These are phyloP conservation scores for Kryptolebias ocellatus DNA, from an alignment of 2,797 vertebrate genomes.

Conservation along the genomic window DNA sequence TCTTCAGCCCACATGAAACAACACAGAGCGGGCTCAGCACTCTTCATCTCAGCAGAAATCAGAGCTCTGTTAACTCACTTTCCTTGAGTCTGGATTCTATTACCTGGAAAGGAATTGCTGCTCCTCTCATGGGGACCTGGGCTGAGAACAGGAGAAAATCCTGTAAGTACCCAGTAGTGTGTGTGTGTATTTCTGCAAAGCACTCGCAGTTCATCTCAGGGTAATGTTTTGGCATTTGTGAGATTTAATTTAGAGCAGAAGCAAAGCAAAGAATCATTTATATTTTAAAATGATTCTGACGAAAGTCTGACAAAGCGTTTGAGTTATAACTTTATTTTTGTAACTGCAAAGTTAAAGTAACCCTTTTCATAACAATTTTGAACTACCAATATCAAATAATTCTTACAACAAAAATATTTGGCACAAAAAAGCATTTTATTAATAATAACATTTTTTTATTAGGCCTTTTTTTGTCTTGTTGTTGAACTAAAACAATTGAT, in stretches of 20 bases:
- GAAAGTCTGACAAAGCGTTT: background rate
- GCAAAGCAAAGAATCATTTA: background rate
- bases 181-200: slow-evolving; percentile 17
- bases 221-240: slow-evolving; percentile 37
- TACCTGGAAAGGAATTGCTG: slow-evolving; percentile 52
- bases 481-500: background rate
- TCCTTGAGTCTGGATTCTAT: slow-evolving; percentile 56
- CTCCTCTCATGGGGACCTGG: slow-evolving; percentile 51
- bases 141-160: slow-evolving; percentile 54
- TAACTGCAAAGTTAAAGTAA: too few species aligned
- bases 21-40: slow-evolving; percentile 29
- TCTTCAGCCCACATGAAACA: slow-evolving; percentile 45
- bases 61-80: slow-evolving; percentile 24
- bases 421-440: too few species aligned
- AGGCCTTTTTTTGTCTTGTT: background rate
- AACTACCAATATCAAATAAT: too few species aligned
- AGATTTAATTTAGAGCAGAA: slow-evolving; percentile 8
- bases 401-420: background rate
- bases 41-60: slow-evolving; percentile 29
- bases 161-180: slow-evolving; percentile 66
- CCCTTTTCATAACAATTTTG: too few species aligned
- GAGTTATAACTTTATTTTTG: background rate
- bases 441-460: background rate
- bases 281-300: slow-evolving; percentile 2
- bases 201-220: slow-evolving; percentile 25